These are phyloP conservation scores for Cladorhizidae sp. DNA, from an alignment of 37 sponge, comb jelly and placozoan genomes.

Conservation along the genomic window DNA sequence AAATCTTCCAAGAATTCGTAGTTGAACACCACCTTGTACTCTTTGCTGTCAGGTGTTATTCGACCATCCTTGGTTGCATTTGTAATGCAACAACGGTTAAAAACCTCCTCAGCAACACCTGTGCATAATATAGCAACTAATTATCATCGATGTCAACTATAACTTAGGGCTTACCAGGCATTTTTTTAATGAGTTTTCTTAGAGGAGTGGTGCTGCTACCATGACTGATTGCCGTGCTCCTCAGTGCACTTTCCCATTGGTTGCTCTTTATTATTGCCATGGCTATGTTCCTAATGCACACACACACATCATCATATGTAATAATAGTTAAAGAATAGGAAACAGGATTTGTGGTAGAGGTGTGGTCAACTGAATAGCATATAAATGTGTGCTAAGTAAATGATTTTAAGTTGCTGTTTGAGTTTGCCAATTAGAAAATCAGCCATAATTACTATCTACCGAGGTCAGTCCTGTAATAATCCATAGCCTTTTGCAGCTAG, in stretches of 20 bases:
- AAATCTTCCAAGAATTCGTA: constrained; percentile 83
- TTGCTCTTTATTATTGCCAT: constrained; percentile 58
- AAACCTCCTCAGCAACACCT: constrained; percentile 77
- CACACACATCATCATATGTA: no score
- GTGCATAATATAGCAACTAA: neutral
- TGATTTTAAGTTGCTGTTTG: no score
- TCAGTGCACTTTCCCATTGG: constrained; percentile 69
- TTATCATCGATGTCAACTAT: neutral
- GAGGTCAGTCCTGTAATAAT: no score
- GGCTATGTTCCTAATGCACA: constrained; percentile 84
- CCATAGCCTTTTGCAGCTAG: no score
- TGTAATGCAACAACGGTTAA: constrained; percentile 76
- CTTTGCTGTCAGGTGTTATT: constrained; percentile 35
- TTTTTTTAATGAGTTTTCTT: constrained; percentile 78
- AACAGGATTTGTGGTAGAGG: no score
- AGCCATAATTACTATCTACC: no score
- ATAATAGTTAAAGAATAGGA: no score
- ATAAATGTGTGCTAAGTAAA: no score
- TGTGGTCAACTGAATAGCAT: no score
- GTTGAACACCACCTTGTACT: constrained; percentile 56
- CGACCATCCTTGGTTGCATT: constrained; percentile 67
- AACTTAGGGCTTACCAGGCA: constrained; percentile 67
- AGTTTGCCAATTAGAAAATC: no score
- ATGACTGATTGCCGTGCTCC: constrained; percentile 35
- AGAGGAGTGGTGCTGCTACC: constrained; percentile 64